Percentiles rank a stretch among this genome's conserved stretches.
Evolutionary conservation across 2,113 vertebrate genomes (phyloP).

Genomic region (Ictidomys tridecemlineatus): DNA sequence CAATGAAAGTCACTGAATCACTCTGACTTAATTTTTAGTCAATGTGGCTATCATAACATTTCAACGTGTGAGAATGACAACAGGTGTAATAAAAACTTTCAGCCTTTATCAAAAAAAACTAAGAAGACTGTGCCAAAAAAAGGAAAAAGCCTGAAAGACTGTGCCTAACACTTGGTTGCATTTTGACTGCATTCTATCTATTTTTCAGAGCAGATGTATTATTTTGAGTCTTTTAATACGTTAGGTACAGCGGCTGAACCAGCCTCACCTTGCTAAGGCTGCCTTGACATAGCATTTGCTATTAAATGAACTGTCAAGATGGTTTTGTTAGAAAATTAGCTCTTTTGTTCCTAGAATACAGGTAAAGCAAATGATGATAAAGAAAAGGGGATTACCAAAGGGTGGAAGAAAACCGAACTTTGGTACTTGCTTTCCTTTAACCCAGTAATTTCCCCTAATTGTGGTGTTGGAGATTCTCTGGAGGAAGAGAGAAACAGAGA

Average conservation of each 20-base stretch:
- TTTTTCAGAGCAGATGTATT: not conserved
- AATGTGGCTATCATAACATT: not conserved
- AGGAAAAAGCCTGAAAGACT: not conserved
- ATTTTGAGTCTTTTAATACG: not conserved
- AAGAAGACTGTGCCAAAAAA: not conserved
- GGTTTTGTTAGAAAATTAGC: slow-evolving; percentile 60
- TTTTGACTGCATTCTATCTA: not conserved
- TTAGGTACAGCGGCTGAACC: not conserved
- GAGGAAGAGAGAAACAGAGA: not conserved
- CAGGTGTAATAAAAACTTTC: not conserved
- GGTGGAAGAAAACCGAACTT: not conserved
- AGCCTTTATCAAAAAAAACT: not conserved
- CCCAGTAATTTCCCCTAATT: not conserved
- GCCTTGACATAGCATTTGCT: not conserved
- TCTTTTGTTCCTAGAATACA: slow-evolving; percentile 3
- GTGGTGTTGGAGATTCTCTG: not conserved
- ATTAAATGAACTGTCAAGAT: not conserved
- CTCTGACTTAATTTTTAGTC: not conserved
- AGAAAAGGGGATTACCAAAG: not conserved
- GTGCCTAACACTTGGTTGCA: not conserved
- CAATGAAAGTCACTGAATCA: not conserved
- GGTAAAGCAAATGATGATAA: slow-evolving; percentile 6
- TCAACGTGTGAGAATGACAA: not conserved
- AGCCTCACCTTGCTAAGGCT: not conserved
- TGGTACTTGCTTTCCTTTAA: slow-evolving; percentile 7